A percentile compares a stretch with the other conserved stretches of the same genome.
Evolutionary conservation across 2,113 vertebrate genomes (phyloP).

Genomic region (Scolopax mira): DNA sequence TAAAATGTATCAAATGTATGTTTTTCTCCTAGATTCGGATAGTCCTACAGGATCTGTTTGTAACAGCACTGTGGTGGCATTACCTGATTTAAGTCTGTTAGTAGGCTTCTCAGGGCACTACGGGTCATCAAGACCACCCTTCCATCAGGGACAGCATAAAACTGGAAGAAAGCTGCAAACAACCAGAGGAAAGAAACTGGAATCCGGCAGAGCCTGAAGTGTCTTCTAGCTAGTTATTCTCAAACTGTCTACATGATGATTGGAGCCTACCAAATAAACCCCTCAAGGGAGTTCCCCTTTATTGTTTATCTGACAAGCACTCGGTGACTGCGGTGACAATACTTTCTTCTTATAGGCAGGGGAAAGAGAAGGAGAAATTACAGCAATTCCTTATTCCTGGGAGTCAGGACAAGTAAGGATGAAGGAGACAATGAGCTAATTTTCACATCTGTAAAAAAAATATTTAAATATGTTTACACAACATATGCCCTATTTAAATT

Average conservation of each 20-base stretch:
- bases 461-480: background rate
- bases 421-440: background rate
- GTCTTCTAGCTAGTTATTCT: background rate
- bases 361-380: background rate
- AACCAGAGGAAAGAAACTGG: background rate
- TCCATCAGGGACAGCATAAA: conserved; percentile 60
- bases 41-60: background rate
- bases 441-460: background rate
- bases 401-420: background rate
- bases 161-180: conserved; percentile 75
- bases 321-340: background rate
- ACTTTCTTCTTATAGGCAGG: background rate
- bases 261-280: background rate
- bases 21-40: background rate
- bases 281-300: background rate
- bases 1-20: background rate
- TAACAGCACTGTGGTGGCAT: background rate
- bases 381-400: background rate
- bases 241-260: background rate
- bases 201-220: background rate
- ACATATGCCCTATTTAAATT: background rate
- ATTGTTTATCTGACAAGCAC: background rate
- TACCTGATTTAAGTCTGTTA: conserved; percentile 84
- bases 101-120: conserved; percentile 73
- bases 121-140: conserved; percentile 62